Conservation (phyloP, 2,797 vertebrate genomes). For the Pangasius larnaudii region DNA sequence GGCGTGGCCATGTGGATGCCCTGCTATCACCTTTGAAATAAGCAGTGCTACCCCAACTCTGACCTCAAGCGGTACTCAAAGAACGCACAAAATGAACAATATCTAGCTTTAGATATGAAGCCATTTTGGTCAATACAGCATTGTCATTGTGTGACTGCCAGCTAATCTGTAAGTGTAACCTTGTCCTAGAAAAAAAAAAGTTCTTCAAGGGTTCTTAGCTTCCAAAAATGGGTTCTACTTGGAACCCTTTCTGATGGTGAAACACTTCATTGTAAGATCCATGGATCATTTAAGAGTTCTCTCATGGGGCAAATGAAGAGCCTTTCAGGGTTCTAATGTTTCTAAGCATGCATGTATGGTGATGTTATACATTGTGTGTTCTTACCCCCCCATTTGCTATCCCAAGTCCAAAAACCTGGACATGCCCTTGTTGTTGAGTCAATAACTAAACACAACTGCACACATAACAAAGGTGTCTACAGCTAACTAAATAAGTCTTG, state of each 20-base stretch:
- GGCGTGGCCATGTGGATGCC: too few species aligned
- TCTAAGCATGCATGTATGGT: background rate
- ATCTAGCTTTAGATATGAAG: background rate
- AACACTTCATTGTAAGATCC: background rate
- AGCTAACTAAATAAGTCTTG: background rate
- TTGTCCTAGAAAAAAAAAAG: background rate
- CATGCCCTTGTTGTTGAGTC: background rate
- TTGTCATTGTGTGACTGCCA: background rate
- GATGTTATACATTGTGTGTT: background rate
- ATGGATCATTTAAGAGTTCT: background rate
- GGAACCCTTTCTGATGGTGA: background rate
- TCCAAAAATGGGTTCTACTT: background rate
- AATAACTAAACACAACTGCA: background rate
- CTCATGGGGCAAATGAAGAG: background rate
- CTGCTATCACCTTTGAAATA: background rate
- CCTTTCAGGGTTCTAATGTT: background rate
- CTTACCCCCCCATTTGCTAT: background rate
- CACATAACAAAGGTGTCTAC: background rate
- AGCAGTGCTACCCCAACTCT: background rate
- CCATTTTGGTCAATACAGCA: background rate
- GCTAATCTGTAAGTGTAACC: background rate
- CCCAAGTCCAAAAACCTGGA: background rate
- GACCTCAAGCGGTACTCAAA: background rate
- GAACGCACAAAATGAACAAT: background rate
- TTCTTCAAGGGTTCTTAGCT: background rate